phyloP scores from a whole-genome alignment of 2,888 invertebrate genomes.

The Gnatocerus cornutus region DNA sequence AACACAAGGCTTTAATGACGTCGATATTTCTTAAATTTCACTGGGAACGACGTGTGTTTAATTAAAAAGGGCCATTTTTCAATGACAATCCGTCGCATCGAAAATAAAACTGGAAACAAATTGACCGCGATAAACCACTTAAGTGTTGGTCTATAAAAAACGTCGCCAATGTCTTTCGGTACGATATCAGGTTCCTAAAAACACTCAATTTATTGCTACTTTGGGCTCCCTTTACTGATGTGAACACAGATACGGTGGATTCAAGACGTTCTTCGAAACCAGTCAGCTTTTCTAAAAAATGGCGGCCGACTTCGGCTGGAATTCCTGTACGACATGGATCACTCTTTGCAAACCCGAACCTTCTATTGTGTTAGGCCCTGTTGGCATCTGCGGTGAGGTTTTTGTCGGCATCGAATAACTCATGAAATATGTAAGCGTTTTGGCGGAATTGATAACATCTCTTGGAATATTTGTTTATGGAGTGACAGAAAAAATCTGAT shows the following conservation, averaged over 20 bases:
- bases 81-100: constrained; percentile 47
- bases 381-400: constrained; percentile 39
- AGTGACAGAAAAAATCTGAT: neutral
- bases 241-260: constrained; percentile 51
- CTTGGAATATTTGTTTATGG: constrained; percentile 6
- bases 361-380: constrained; percentile 47
- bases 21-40: constrained; percentile 53
- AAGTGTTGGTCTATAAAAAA: constrained; percentile 52
- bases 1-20: constrained; percentile 48
- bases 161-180: constrained; percentile 53
- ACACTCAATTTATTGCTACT: constrained; percentile 65
- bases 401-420: constrained; percentile 34
- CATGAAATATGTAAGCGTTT: constrained; percentile 42
- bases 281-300: constrained; percentile 62
- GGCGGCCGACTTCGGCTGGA: constrained; percentile 58
- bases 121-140: constrained; percentile 62
- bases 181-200: constrained; percentile 60
- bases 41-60: constrained; percentile 47
- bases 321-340: constrained; percentile 56
- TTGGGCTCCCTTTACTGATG: constrained; percentile 59
- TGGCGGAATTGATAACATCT: constrained; percentile 7
- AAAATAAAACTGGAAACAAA: constrained; percentile 59
- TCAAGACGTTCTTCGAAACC: constrained; percentile 59
- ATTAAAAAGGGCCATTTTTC: constrained; percentile 55
- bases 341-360: constrained; percentile 45